These are phyloP conservation scores for Cyaniris semiargus DNA, from an alignment of 2,888 invertebrate genomes.

Conservation along the genomic window DNA sequence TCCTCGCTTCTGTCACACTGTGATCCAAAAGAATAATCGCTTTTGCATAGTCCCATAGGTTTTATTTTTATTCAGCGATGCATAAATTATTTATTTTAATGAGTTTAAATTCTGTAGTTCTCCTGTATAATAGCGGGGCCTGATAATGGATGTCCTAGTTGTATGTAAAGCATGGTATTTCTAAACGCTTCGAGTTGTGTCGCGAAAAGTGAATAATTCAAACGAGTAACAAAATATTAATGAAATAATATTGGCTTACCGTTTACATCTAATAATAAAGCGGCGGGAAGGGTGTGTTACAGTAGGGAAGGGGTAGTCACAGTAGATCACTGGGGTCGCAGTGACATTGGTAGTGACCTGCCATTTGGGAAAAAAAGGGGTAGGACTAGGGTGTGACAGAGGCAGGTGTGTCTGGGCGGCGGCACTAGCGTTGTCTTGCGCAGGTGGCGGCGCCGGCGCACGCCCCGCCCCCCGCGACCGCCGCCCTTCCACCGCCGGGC, in stretches of 20 bases:
- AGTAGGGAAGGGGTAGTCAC: slow-evolving; percentile 9
- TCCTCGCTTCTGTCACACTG: slow-evolving; percentile 43
- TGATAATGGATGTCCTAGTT: slow-evolving; percentile 25
- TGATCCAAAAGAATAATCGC: slow-evolving; percentile 34
- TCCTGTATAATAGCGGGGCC: slow-evolving; percentile 22
- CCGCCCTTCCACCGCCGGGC: slow-evolving; percentile 82
- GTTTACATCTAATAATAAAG: slow-evolving; percentile 13
- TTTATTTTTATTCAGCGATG: slow-evolving; percentile 25
- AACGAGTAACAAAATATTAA: slow-evolving; percentile 25
- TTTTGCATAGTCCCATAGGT: slow-evolving; percentile 34
- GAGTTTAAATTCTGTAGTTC: neutral
- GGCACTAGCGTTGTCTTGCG: slow-evolving; percentile 54
- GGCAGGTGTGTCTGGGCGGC: slow-evolving; percentile 41
- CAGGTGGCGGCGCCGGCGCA: slow-evolving; percentile 70
- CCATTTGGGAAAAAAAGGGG: neutral
- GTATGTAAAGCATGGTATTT: slow-evolving; percentile 26
- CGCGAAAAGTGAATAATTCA: slow-evolving; percentile 20
- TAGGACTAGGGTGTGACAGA: slow-evolving; percentile 37
- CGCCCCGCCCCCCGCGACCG: slow-evolving; percentile 80
- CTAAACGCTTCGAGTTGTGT: slow-evolving; percentile 19
- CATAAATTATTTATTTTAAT: slow-evolving; percentile 24
- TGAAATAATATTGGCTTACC: slow-evolving; percentile 24
- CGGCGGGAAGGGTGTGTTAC: neutral
- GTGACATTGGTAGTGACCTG: neutral
- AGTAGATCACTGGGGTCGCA: neutral